Conservation (phyloP, 2,113 vertebrate species). For the Kryptolebias marmoratus region DNA sequence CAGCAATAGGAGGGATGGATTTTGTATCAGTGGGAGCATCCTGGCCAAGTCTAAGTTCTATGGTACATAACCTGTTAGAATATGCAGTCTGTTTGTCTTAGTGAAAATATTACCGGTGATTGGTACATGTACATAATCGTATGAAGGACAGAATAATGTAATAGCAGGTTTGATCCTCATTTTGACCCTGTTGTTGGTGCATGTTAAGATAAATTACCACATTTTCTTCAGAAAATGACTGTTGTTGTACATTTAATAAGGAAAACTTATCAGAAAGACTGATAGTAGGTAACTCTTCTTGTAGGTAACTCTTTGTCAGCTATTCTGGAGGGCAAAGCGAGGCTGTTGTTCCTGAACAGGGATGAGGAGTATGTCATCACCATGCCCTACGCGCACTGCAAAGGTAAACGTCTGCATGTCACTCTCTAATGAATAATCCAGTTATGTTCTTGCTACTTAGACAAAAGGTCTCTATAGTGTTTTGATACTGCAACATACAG, state of each 20-base stretch:
- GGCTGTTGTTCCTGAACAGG: slow-evolving; percentile 85
- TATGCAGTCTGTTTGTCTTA: neutral
- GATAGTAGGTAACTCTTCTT: slow-evolving; percentile 1
- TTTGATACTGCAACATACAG: neutral
- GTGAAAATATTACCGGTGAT: neutral
- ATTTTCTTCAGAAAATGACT: no score
- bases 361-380: slow-evolving; percentile 93
- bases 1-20: slow-evolving; percentile 95
- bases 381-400: slow-evolving; percentile 97
- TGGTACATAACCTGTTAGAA: slow-evolving; percentile 78
- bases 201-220: neutral
- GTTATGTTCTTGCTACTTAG: neutral
- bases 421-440: neutral
- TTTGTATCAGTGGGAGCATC: slow-evolving; percentile 92
- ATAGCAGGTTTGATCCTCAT: neutral
- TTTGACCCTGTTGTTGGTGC: neutral
- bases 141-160: neutral
- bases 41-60: slow-evolving; percentile 96
- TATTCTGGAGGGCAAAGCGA: slow-evolving; percentile 92
- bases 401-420: slow-evolving; percentile 80
- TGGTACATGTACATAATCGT: neutral
- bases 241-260: neutral
- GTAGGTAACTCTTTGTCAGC: slow-evolving; percentile 95
- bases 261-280: neutral
- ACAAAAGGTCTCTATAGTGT: neutral